A percentile compares a stretch with the other conserved stretches of the same genome.
phyloP scores from a whole-genome alignment of 2,888 invertebrate genomes.

The Catocala fraxini region DNA sequence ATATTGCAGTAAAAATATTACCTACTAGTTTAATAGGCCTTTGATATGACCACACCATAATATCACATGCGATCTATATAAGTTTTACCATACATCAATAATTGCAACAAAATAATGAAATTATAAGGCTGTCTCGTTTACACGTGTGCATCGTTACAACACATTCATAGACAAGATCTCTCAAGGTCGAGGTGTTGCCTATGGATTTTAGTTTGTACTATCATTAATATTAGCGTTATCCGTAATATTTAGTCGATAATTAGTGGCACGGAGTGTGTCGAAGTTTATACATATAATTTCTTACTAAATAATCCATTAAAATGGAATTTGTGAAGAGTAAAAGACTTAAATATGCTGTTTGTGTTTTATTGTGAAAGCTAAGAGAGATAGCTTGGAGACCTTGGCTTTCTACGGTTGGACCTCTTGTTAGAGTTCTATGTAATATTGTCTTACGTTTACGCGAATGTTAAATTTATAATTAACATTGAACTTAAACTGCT shows the following conservation, averaged over 20 bases:
- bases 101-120: too few species aligned
- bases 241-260: constrained; percentile 40
- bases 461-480: too few species aligned
- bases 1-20: too few species aligned
- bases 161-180: constrained; percentile 38
- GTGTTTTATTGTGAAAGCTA: constrained; percentile 46
- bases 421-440: too few species aligned
- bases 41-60: too few species aligned
- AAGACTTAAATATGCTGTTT: constrained; percentile 60
- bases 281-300: constrained; percentile 61
- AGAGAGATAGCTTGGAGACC: too few species aligned
- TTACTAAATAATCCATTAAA: constrained; percentile 56
- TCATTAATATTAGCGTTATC: constrained; percentile 32
- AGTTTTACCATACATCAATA: too few species aligned
- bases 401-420: too few species aligned
- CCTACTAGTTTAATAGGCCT: too few species aligned
- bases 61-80: too few species aligned
- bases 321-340: constrained; percentile 60
- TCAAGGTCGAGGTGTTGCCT: constrained; percentile 20
- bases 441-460: too few species aligned
- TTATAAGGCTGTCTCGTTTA: constrained; percentile 42
- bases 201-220: constrained; percentile 37
- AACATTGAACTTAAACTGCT: too few species aligned
- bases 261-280: constrained; percentile 41
- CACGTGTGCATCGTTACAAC: constrained; percentile 42